These are phyloP conservation scores for Troides aeacus DNA, from an alignment of 2,888 invertebrate species.

Conservation along the genomic window DNA sequence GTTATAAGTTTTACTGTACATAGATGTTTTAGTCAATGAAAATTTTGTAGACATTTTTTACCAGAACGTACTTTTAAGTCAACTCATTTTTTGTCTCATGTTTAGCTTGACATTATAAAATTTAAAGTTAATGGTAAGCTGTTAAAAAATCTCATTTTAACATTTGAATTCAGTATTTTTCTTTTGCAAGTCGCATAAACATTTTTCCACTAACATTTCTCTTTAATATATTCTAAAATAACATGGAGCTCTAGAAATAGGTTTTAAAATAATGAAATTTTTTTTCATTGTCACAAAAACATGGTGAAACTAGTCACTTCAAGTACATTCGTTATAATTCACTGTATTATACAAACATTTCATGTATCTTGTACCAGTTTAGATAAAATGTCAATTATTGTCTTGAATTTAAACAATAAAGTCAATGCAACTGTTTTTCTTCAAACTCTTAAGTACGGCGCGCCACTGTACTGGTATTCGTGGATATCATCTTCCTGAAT, in stretches of 20 bases:
- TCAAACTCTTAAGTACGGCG: neutral
- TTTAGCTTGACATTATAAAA: neutral
- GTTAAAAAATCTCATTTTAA: no score
- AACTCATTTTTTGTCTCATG: neutral
- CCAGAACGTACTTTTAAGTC: conserved; percentile 7
- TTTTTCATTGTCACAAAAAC: conserved; percentile 14
- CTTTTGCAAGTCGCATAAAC: neutral
- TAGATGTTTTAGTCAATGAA: conserved; percentile 19
- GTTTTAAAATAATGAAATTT: neutral
- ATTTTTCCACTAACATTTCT: neutral
- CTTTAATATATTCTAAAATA: neutral
- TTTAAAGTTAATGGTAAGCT: neutral
- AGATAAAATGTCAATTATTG: neutral
- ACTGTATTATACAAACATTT: conserved; percentile 11
- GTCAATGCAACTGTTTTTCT: neutral
- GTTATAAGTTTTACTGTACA: conserved; percentile 20
- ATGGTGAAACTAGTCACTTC: conserved; percentile 13
- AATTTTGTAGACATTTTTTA: conserved; percentile 10
- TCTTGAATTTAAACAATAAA: neutral
- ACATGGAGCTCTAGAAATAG: neutral
- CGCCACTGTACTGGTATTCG: no score
- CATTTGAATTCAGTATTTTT: no score
- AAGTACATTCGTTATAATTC: neutral
- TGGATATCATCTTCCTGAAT: no score
- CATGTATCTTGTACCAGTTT: neutral